A percentile compares a stretch with the other conserved stretches of the same genome.
Conservation (phyloP, 1,140 invertebrate species). For the Cyclina sinensis region DNA sequence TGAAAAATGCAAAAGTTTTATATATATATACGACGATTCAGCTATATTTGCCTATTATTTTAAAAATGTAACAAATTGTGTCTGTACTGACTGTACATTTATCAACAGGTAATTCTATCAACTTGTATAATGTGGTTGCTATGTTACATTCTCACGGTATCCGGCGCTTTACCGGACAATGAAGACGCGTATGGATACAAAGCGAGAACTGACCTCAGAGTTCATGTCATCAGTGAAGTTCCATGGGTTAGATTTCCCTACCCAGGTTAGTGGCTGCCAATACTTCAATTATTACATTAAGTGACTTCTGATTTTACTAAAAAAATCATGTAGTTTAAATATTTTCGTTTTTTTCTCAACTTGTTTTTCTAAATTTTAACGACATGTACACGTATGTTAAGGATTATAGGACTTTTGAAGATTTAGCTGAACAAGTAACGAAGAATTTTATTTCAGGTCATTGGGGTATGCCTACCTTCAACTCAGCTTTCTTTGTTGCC, state of each 20-base stretch:
- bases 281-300: background rate
- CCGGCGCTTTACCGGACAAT: conserved; percentile 89
- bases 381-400: too few species aligned
- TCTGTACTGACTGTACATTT: too few species aligned
- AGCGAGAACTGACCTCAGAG: conserved; percentile 92
- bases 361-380: too few species aligned
- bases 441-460: conserved; percentile 78
- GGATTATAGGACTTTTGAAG: too few species aligned
- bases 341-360: too few species aligned
- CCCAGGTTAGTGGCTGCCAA: conserved; percentile 88
- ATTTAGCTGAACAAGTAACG: too few species aligned
- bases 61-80: too few species aligned
- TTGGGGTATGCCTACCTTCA: conserved; percentile 83
- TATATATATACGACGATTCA: too few species aligned
- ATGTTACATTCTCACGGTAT: conserved; percentile 91
- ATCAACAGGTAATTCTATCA: conserved; percentile 91
- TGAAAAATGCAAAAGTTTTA: too few species aligned
- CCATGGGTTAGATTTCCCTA: conserved; percentile 95
- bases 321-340: too few species aligned
- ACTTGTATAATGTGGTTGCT: conserved; percentile 93
- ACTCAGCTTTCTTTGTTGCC: conserved; percentile 78
- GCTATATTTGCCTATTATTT: too few species aligned
- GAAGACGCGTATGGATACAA: conserved; percentile 88
- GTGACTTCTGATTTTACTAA: too few species aligned
- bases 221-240: conserved; percentile 91